A percentile compares a stretch with the other conserved stretches of the same genome.
Conservation (phyloP, 2,113 vertebrate genomes). For the Sula dactylatra region DNA sequence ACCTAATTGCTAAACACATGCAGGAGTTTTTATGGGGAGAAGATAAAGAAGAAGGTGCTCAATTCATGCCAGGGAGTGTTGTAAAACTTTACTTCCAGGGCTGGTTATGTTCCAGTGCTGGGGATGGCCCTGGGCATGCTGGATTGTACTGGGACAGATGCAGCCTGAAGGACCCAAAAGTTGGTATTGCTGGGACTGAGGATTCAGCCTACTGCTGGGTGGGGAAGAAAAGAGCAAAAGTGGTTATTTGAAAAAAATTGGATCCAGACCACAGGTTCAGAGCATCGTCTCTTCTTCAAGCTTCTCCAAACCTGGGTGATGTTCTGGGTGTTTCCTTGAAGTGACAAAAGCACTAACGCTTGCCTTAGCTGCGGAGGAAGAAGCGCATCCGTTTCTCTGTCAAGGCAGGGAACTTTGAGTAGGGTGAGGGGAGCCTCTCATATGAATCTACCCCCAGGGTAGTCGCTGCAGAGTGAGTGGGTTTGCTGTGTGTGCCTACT, state of each 20-base stretch:
- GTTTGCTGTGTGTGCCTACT: constrained; percentile 58
- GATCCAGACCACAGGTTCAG: background rate
- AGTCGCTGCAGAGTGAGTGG: constrained; percentile 42
- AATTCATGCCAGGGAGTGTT: background rate
- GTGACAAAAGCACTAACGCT: background rate
- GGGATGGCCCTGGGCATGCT: background rate
- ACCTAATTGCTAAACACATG: background rate
- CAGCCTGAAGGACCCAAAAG: background rate
- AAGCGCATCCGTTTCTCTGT: background rate
- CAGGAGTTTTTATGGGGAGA: background rate
- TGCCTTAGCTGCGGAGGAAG: background rate
- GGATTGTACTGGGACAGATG: background rate
- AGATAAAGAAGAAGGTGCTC: background rate
- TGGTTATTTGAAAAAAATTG: background rate
- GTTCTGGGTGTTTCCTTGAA: background rate
- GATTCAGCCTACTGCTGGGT: background rate
- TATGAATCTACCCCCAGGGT: background rate
- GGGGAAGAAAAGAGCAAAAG: background rate
- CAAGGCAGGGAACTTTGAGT: background rate
- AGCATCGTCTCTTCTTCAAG: background rate
- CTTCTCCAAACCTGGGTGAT: background rate
- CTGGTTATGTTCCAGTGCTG: background rate
- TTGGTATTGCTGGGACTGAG: background rate
- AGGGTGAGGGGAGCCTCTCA: background rate
- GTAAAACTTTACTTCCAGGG: background rate